Evolutionary conservation across 2,888 invertebrate genomes (phyloP).

Genomic region (Barypeithes pellucidus): DNA sequence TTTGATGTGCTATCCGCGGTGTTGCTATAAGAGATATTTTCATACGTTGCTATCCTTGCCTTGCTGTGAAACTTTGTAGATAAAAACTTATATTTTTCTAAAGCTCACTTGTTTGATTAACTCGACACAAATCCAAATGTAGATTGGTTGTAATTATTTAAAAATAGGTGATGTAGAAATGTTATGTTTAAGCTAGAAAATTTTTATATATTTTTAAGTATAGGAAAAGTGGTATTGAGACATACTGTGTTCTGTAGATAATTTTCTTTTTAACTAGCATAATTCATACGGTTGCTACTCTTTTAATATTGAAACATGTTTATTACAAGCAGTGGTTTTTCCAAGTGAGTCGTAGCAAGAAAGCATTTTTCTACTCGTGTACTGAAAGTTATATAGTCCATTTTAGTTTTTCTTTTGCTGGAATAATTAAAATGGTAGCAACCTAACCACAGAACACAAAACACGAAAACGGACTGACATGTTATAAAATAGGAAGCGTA

Average conservation of each 20-base stretch:
- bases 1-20: conserved; percentile 33
- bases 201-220: conserved; percentile 19
- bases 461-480: conserved; percentile 12
- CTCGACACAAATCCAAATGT: conserved; percentile 17
- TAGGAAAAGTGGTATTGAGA: conserved; percentile 7
- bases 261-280: not conserved
- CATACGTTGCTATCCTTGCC: conserved; percentile 50
- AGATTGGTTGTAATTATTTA: conserved; percentile 20
- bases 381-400: no score
- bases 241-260: not conserved
- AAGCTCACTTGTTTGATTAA: conserved; percentile 40
- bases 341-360: no score
- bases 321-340: no score
- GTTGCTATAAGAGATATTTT: conserved; percentile 28
- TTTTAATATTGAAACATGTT: no score
- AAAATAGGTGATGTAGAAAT: conserved; percentile 4
- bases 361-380: no score
- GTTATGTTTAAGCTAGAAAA: conserved; percentile 6
- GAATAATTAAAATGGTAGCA: not conserved
- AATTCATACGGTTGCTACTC: not conserved
- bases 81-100: conserved; percentile 43
- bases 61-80: conserved; percentile 46
- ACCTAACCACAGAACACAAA: not conserved
- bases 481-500: not conserved
- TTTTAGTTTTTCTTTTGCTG: no score